Evolutionary conservation across 2,113 vertebrate species (phyloP).

Genomic region (Dascyllus trimaculatus): DNA sequence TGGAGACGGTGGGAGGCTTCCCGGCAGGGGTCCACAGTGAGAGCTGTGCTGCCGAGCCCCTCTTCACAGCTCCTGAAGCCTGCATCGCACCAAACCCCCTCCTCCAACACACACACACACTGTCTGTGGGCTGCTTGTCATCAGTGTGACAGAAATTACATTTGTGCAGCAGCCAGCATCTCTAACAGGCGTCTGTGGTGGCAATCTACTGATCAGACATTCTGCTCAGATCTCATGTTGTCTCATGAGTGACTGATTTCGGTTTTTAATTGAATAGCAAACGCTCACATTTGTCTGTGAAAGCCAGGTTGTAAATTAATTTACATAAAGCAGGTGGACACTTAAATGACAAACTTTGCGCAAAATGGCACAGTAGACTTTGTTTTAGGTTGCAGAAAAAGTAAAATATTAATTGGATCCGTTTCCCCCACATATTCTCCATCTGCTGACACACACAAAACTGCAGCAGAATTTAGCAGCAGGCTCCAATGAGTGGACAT

Average conservation of each 20-base stretch:
- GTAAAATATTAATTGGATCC: neutral
- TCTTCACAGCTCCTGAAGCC: slow-evolving; percentile 4
- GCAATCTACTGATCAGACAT: neutral
- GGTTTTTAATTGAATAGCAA: neutral
- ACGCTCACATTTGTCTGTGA: no score
- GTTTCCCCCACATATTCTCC: neutral
- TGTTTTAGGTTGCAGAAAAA: no score
- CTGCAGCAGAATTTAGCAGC: neutral
- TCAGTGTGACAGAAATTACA: slow-evolving; percentile 29
- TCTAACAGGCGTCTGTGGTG: neutral
- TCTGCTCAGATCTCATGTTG: neutral
- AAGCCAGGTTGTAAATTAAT: no score
- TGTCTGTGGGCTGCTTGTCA: slow-evolving; percentile 24
- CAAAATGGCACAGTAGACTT: no score
- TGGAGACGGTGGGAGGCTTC: neutral
- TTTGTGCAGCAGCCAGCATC: neutral
- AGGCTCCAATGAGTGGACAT: neutral
- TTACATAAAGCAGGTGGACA: no score
- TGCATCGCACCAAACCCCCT: slow-evolving; percentile 8
- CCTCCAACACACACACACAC: slow-evolving; percentile 1
- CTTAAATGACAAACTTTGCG: no score
- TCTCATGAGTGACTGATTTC: neutral
- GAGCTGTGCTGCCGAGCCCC: slow-evolving; percentile 1
- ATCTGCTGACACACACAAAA: neutral
- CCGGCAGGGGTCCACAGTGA: slow-evolving; percentile 29